Evolutionary conservation across 2,797 vertebrate species (phyloP).

Genomic region (Sorex maritimensis): DNA sequence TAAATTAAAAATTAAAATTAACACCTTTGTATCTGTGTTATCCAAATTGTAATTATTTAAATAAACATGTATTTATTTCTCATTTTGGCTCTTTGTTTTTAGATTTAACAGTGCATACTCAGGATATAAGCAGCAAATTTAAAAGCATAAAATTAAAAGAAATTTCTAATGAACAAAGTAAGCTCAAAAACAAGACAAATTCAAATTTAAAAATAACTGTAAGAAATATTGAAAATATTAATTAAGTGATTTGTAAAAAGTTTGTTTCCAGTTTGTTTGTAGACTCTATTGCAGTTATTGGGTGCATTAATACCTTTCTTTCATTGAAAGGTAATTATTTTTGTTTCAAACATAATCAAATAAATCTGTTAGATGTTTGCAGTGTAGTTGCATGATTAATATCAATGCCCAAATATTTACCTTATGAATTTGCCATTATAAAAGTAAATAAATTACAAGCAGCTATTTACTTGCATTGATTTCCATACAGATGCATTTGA

Average conservation of each 20-base stretch:
- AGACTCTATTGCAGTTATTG: background rate
- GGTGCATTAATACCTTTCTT: background rate
- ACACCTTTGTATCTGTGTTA: background rate
- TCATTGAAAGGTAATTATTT: background rate
- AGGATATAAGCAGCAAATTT: background rate
- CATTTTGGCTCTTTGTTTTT: background rate
- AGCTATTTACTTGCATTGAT: background rate
- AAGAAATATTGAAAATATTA: background rate
- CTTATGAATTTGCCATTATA: background rate
- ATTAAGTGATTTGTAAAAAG: background rate
- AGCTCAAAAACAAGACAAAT: conserved; percentile 18
- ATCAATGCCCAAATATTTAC: background rate
- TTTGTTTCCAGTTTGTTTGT: background rate
- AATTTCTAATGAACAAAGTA: background rate
- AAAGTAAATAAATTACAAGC: background rate
- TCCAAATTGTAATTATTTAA: background rate
- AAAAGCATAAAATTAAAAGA: background rate
- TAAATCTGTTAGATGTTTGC: background rate
- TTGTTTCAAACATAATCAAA: background rate
- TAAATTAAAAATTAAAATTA: background rate
- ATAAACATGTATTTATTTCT: background rate
- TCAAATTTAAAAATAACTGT: background rate
- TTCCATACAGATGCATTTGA: background rate
- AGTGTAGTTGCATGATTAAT: background rate
- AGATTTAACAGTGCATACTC: background rate